A percentile compares a stretch with the other conserved stretches of the same genome.
Conservation (phyloP, 2,113 vertebrate species). For the Oreochromis aureus region DNA sequence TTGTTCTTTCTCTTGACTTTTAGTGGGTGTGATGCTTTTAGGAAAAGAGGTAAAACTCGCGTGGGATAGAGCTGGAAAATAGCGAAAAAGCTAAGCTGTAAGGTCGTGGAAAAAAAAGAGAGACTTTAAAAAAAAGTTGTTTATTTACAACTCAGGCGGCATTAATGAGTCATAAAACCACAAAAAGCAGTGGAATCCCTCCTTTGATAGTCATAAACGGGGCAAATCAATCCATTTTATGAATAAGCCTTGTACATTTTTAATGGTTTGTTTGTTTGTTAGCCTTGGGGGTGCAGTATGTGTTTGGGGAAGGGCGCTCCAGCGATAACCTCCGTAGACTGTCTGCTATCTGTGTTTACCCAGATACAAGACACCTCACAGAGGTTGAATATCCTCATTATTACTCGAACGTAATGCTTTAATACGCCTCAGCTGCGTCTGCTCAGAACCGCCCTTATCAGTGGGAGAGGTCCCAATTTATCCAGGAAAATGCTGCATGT, state of each 20-base stretch:
- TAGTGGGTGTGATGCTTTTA: conserved; percentile 2
- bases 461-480: conserved; percentile 64
- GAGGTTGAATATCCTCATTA: conserved; percentile 67
- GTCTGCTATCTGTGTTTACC: conserved; percentile 70
- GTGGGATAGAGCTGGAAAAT: neutral
- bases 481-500: conserved; percentile 46
- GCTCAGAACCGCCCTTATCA: conserved; percentile 59
- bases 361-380: conserved; percentile 62
- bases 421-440: conserved; percentile 55
- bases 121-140: conserved; percentile 14
- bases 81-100: neutral
- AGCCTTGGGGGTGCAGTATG: conserved; percentile 63
- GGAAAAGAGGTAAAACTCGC: neutral
- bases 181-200: conserved; percentile 59
- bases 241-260: conserved; percentile 73
- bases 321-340: conserved; percentile 66
- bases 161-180: conserved; percentile 69
- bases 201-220: conserved; percentile 66
- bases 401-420: conserved; percentile 50
- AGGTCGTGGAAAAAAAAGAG: neutral
- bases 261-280: conserved; percentile 74
- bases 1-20: conserved; percentile 54
- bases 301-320: conserved; percentile 53
- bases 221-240: conserved; percentile 73
- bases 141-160: conserved; percentile 64